phyloP scores from a whole-genome alignment of 2,113 vertebrate genomes.

The Lepus europaeus region DNA sequence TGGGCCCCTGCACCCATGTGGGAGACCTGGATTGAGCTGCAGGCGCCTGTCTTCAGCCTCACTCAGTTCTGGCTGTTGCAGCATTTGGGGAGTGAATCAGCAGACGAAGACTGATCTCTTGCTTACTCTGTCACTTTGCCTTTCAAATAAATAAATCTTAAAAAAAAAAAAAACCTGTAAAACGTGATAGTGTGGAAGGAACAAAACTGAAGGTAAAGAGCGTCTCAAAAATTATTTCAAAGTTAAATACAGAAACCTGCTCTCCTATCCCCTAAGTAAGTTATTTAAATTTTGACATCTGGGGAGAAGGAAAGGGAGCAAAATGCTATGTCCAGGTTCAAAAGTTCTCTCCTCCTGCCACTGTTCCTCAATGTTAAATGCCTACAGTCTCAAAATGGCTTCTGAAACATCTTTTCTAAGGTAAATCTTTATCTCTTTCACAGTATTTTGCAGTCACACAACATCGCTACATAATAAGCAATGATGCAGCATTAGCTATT shows the following conservation, averaged over 20 bases:
- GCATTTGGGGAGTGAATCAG: no score
- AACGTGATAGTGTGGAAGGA: slow-evolving; percentile 35
- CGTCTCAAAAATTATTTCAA: slow-evolving; percentile 35
- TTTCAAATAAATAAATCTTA: no score
- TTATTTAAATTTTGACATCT: slow-evolving; percentile 65
- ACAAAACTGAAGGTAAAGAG: slow-evolving; percentile 57
- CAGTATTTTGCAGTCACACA: neutral
- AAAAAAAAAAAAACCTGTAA: neutral
- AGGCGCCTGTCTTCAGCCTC: no score
- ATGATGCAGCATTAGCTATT: slow-evolving; percentile 56
- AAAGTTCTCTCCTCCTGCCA: neutral
- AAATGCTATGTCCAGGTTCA: slow-evolving; percentile 39
- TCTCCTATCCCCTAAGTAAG: neutral
- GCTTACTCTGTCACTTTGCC: no score
- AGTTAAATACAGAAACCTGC: slow-evolving; percentile 33
- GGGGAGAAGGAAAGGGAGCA: neutral
- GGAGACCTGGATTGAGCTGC: no score
- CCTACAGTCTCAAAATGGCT: neutral
- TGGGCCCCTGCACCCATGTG: no score
- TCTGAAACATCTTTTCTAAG: slow-evolving; percentile 42
- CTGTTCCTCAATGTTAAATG: slow-evolving; percentile 32
- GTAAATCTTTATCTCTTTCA: neutral
- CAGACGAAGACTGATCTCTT: no score
- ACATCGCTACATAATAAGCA: slow-evolving; percentile 41
- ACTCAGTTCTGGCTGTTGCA: no score